phyloP scores from a whole-genome alignment of 2,113 vertebrate species.

The Saiga tatarica region DNA sequence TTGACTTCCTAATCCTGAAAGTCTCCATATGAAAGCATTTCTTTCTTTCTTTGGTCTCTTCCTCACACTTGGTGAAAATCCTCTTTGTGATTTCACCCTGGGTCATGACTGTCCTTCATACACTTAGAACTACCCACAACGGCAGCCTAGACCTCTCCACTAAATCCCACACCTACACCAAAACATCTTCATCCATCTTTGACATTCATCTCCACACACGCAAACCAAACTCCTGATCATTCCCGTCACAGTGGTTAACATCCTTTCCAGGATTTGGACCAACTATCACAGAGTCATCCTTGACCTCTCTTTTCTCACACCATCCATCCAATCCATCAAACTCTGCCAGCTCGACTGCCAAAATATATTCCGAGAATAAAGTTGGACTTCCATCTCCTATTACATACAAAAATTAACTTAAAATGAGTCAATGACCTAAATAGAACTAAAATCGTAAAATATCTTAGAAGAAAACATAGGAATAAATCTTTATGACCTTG shows the following conservation, averaged over 20 bases:
- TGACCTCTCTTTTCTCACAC: not conserved
- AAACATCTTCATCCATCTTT: not conserved
- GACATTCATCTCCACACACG: not conserved
- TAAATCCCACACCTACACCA: not conserved
- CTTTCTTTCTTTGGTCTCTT: not conserved
- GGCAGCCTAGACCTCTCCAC: not conserved
- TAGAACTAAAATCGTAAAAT: not conserved
- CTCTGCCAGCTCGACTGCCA: not conserved
- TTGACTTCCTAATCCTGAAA: not conserved
- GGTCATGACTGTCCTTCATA: not conserved
- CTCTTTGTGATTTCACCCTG: not conserved
- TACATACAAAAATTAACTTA: not conserved
- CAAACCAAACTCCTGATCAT: not conserved
- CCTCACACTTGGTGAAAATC: not conserved
- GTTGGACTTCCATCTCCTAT: not conserved
- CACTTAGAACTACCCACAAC: not conserved
- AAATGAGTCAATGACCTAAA: not conserved
- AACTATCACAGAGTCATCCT: not conserved
- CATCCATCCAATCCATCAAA: not conserved
- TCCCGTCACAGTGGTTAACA: not conserved
- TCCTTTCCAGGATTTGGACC: not conserved
- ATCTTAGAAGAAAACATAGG: not conserved
- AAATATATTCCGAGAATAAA: not conserved
- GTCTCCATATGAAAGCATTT: not conserved
- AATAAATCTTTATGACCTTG: not conserved